A percentile compares a stretch with the other conserved stretches of the same genome.
Conservation (phyloP, 1,140 invertebrate species). For the Apis laboriosa region DNA sequence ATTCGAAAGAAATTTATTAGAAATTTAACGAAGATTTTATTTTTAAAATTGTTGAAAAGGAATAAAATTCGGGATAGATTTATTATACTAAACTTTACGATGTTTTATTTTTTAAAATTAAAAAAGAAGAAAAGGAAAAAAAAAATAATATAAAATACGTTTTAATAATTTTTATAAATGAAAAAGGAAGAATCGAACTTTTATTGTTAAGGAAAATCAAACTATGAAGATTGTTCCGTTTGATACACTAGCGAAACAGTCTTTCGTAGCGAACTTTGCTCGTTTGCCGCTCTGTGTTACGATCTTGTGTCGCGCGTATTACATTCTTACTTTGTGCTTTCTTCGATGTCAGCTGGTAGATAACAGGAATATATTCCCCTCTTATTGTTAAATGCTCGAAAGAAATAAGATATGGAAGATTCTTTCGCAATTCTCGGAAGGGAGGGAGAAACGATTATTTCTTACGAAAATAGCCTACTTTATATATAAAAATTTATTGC, state of each 20-base stretch:
- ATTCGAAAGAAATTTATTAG: too few relatives aligned
- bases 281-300: slow-evolving; percentile 33
- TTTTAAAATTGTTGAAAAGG: neutral
- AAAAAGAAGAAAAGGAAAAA: too few relatives aligned
- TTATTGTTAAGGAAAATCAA: slow-evolving; percentile 3
- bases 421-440: neutral
- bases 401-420: neutral
- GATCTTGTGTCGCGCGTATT: slow-evolving; percentile 38
- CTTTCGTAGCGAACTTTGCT: slow-evolving; percentile 41
- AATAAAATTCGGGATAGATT: too few relatives aligned
- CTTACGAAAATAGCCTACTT: too few relatives aligned
- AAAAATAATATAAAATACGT: too few relatives aligned
- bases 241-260: slow-evolving; percentile 34
- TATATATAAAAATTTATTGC: too few relatives aligned
- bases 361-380: slow-evolving; percentile 24
- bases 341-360: slow-evolving; percentile 8
- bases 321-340: slow-evolving; percentile 34
- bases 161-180: neutral
- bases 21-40: too few relatives aligned
- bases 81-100: too few relatives aligned
- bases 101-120: too few relatives aligned
- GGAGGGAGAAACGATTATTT: neutral
- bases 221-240: neutral
- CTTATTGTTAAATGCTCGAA: neutral
- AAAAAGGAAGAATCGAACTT: neutral